Conservation (phyloP, 2,888 invertebrate genomes). For the Euzophera pinguis region DNA sequence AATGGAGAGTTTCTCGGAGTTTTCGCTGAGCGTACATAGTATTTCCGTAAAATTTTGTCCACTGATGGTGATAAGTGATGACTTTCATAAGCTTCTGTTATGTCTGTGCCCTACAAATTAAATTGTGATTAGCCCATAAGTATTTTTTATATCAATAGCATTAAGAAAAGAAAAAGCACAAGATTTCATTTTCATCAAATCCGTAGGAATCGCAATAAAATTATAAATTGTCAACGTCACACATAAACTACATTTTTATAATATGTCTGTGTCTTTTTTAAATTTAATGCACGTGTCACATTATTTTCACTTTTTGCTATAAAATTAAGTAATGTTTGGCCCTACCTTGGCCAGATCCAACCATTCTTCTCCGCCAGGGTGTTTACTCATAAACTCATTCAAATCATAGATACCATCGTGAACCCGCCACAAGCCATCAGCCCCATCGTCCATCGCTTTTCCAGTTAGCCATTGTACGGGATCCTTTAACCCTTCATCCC, state of each 20-base stretch:
- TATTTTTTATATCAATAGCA: not conserved
- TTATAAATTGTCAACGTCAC: no score
- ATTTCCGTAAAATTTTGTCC: constrained; percentile 81
- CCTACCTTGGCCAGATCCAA: constrained; percentile 83
- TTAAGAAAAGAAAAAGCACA: no score
- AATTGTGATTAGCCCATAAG: not conserved
- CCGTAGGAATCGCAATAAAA: no score
- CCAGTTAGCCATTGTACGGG: constrained; percentile 81
- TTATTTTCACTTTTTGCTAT: no score
- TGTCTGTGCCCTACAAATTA: constrained; percentile 78
- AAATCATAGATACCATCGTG: constrained; percentile 91
- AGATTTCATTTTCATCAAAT: no score
- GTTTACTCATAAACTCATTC: constrained; percentile 85
- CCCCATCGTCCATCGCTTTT: constrained; percentile 84
- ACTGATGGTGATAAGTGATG: constrained; percentile 78
- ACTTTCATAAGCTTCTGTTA: constrained; percentile 81
- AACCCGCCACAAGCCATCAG: constrained; percentile 89
- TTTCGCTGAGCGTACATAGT: constrained; percentile 81
- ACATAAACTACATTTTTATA: no score
- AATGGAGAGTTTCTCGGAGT: constrained; percentile 84
- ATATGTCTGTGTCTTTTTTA: no score
- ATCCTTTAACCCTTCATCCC: constrained; percentile 65
- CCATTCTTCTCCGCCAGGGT: constrained; percentile 94
- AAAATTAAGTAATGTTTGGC: no score
- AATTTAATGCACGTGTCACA: no score